Base-by-base conservation (phyloP, 2,888 invertebrate genomes). In the Plusia festucae region DNA sequence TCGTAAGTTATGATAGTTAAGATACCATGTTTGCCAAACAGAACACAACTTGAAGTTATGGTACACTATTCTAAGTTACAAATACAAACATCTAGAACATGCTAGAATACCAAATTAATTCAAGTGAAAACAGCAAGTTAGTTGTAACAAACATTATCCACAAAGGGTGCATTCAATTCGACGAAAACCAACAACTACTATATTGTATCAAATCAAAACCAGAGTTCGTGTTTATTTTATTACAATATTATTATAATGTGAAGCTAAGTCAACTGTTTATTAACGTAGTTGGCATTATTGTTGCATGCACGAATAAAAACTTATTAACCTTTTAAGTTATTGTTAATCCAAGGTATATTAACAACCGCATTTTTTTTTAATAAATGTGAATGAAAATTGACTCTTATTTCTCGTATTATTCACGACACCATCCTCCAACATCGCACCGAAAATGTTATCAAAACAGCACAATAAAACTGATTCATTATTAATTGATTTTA, bases 71-170 rank as follows among this genome's bases (percentile, higher is more conserved):
- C 34, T 34, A 34, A 34, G 40, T 40, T 51, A 44, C 34, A 22
- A 61, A 60, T 20, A 49, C 46, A 58, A 63, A 62, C 46, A 51
- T n/a, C 18, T 56, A 16, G 20, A 61, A 57, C 44, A 57, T 65
- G 52, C 52, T 64, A 59, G 52, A 64, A 60, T 78, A 70, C 66
- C 53, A 51, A 16, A 60, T 60, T 75, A 66, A 66, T 78, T 64
- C 61, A 9, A 60, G 60, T 53, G 71, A 60, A n/a, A 76, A 64
- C 30, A 66, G 57, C 16, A 53, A 73, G 51, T 53, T 60, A 61
- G 55, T 27, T 52, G 9, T 27, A 58, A 15, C 46, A 44, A 64
- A 46, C 56, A 53, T 62, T 15, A 60, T 24, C 46, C 5, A 60
- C 65, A 78, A 70, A 75, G 60, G 30, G 53, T 59, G 66, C 71